Base-by-base conservation (phyloP, 2,888 invertebrate genomes). In the Biston betularia region DNA sequence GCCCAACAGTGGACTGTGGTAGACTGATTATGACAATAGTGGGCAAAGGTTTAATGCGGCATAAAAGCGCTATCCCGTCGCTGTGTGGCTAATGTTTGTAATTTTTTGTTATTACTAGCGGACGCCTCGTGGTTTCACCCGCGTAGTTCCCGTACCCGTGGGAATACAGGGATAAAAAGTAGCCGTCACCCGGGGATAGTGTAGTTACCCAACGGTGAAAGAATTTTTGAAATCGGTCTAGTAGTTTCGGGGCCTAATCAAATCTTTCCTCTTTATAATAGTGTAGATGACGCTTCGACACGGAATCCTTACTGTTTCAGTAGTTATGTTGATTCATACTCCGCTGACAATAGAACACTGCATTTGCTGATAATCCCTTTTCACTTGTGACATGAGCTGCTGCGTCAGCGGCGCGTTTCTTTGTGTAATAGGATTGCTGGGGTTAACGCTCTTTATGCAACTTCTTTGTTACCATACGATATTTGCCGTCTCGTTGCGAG, bases 361-460 rank as follows among this genome's bases (percentile, higher is more conserved):
- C 79, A 75, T 78, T 79, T 73, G 75, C 63, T 72, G 80, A 79
- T 88, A 84, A 83, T 85, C 83, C 79, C 73, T 78, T 78, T 79
- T 79, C 74, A 75, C 77, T 76, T 81, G 66, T 66, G 50, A 34
- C 58, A 53, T 45, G 60, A 57, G 57, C 44, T 77, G 78, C 76
- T 73, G 79, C 79, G 83, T 86, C 82, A 82, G 78, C 81, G 77
- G 67, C 72, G 73, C 76, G 75, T 78, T 78, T 72, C 81, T 84
- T 86, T 81, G 80, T 81, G 78, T 88, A 87, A 89, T 89, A 85
- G 84, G 84, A 88, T 88, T 82, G 78, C 78, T 78, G 81, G 79
- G 83, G 83, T 82, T 84, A 77, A 79, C 85, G 83, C 79, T 81
- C 82, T 75, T 64, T 70, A 46, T 68, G 65, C 50, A 60, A 38